Percentiles rank a stretch among this genome's conserved stretches.
Conservation (phyloP, 2,113 vertebrate species). For the Sula dactylatra region DNA sequence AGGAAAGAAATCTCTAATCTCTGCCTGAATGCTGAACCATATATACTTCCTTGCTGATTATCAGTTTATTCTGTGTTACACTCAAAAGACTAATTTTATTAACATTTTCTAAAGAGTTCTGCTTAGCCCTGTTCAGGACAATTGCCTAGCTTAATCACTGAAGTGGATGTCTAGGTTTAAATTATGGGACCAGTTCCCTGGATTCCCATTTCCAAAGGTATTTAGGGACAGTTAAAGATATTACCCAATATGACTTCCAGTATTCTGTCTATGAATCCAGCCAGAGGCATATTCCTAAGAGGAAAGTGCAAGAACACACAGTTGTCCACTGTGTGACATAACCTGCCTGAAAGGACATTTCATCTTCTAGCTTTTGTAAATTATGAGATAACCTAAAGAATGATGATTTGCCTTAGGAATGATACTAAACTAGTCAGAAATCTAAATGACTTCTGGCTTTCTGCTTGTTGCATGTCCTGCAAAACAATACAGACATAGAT, state of each 20-base stretch:
- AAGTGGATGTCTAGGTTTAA: neutral
- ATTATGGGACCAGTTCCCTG: neutral
- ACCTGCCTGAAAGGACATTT: neutral
- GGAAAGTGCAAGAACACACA: neutral
- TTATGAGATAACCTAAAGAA: neutral
- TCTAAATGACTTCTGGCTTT: neutral
- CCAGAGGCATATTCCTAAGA: neutral
- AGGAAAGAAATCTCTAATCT: neutral
- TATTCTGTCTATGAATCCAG: neutral
- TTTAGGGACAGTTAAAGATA: neutral
- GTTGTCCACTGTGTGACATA: neutral
- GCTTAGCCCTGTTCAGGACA: neutral
- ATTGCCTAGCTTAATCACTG: neutral
- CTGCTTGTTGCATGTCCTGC: neutral
- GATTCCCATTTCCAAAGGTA: neutral
- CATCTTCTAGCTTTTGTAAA: neutral
- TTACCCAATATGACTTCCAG: neutral
- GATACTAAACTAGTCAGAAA: neutral
- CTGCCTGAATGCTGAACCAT: neutral
- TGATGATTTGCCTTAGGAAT: neutral
- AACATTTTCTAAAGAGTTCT: neutral
- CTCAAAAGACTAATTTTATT: neutral
- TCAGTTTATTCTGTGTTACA: neutral
- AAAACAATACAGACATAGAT: neutral
- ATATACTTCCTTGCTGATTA: neutral